A percentile compares a stretch with the other conserved stretches of the same genome.
phyloP scores from a whole-genome alignment of 2,888 invertebrate genomes.

The Horisme vitalbata region DNA sequence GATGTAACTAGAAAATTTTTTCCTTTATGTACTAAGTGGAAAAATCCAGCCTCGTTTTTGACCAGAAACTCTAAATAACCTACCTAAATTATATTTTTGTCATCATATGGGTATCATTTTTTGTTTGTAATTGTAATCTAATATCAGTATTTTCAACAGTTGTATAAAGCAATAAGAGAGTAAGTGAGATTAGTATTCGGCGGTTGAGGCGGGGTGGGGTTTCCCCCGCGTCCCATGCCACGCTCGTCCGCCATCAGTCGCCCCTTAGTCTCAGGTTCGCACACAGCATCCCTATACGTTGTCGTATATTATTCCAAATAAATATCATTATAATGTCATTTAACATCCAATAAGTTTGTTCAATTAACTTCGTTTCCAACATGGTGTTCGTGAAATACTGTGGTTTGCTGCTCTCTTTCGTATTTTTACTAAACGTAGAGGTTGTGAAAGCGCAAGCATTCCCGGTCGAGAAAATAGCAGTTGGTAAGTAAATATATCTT shows the following conservation, averaged over 20 bases:
- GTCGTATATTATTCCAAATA: conserved; percentile 36
- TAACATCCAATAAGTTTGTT: not conserved
- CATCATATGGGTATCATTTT: no score
- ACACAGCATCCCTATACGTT: conserved; percentile 70
- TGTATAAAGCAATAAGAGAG: conserved; percentile 33
- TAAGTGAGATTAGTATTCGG: conserved; percentile 44
- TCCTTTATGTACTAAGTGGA: no score
- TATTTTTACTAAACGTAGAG: conserved; percentile 60
- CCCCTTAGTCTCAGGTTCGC: conserved; percentile 79
- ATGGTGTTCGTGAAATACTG: conserved; percentile 44
- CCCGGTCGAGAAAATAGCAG: conserved; percentile 74
- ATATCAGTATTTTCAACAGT: not conserved
- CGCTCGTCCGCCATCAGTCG: conserved; percentile 70
- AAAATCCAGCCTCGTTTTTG: no score
- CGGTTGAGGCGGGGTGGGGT: conserved; percentile 46
- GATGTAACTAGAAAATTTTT: no score
- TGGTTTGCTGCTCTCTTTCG: conserved; percentile 45
- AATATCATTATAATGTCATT: conserved; percentile 21
- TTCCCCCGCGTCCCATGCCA: conserved; percentile 62
- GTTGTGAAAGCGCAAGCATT: conserved; percentile 63
- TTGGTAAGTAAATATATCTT: conserved; percentile 72
- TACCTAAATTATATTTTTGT: no score
- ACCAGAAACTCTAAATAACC: no score
- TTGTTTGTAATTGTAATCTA: not conserved
- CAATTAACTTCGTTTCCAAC: conserved; percentile 24